Evolutionary conservation across 2,888 invertebrate genomes (phyloP).

Genomic region (Yponomeuta cagnagella): DNA sequence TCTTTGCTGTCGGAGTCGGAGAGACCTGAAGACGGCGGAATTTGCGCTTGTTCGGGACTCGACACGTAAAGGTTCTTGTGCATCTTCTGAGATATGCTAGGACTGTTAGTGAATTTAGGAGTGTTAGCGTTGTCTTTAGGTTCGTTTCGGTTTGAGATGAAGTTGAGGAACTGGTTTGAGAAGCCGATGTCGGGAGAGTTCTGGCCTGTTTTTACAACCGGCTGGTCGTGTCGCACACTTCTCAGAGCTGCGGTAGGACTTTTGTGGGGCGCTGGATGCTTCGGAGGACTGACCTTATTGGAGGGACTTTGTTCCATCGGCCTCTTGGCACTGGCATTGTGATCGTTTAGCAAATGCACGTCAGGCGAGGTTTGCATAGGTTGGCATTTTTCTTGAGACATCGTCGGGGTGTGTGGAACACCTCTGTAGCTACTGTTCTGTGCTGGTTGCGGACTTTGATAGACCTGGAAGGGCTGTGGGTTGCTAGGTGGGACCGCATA

Average conservation of each 20-base stretch:
- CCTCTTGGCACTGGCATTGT: constrained; percentile 27
- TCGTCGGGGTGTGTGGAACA: constrained; percentile 32
- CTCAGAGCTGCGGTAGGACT: constrained; percentile 60
- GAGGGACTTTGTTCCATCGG: constrained; percentile 36
- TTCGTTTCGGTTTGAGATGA: constrained; percentile 68
- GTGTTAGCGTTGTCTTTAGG: constrained; percentile 73
- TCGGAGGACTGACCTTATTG: constrained; percentile 38
- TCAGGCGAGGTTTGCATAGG: constrained; percentile 31
- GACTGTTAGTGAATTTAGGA: constrained; percentile 70
- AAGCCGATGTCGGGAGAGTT: constrained; percentile 66
- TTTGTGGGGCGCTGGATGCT: constrained; percentile 44
- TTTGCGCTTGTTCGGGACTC: constrained; percentile 70
- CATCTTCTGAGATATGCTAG: constrained; percentile 70
- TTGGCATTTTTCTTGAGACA: constrained; percentile 27
- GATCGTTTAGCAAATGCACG: constrained; percentile 40
- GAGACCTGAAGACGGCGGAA: constrained; percentile 68
- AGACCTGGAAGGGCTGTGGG: constrained; percentile 57
- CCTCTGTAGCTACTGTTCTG: constrained; percentile 47
- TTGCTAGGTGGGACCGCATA: constrained; percentile 36
- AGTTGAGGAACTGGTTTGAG: constrained; percentile 67
- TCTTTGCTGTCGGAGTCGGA: constrained; percentile 70
- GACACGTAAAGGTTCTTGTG: constrained; percentile 71
- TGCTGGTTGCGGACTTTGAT: constrained; percentile 58
- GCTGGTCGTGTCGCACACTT: constrained; percentile 65
- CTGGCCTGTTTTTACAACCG: constrained; percentile 53